Base-by-base conservation (phyloP, 1,140 invertebrate genomes). In the Procambarus virginalis region DNA sequence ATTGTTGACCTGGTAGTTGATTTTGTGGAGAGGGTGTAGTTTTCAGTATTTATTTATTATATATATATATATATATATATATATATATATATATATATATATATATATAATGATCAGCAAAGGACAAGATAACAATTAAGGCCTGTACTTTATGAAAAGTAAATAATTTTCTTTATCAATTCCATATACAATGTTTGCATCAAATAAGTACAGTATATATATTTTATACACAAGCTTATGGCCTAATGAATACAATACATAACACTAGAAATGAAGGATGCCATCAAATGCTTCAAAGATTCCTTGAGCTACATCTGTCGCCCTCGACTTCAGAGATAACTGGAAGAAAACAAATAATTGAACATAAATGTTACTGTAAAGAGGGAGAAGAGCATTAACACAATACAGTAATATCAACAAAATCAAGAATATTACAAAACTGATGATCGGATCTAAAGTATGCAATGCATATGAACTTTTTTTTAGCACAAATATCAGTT, bases 271-370 rank as follows among this genome's bases (percentile, higher is more conserved):
- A 94, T 96, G 96, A 58, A 99, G 96, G 93, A 99, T 98, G 80
- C 96, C 95, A 94, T 99, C 98, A 94, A 99, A 99, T 17, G 98
- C 96, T 94, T 98, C 97, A 94, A 98, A 98, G 93, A 99, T 96
- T 81, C 97, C 97, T 20, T 96, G 94, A 89, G 98, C 98, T 60
- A 99, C 98, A 94, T 99, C 98, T 34, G 98, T 96, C 8, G 98
- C 97, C 89, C 98, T 95, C 3, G 98, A 98, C 94, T 99, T 99
- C 84, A 99, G 94, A 3, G 97, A 97, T 20, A 97, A 94, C 96
- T 97, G 94, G 68, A 96, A 95, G 89, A 91, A 93, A 93, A 93
- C 91, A 84, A 86, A 79, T 90, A 87, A 89, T 68, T 90, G 14
- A 20, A 5, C n/a, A 45, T 20, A 73, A 55, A 55, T 55, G 51